Percentiles rank a stretch among this genome's conserved stretches.
These are phyloP conservation scores for Zygaena filipendulae DNA, from an alignment of 2,888 invertebrate genomes.

Conservation along the genomic window DNA sequence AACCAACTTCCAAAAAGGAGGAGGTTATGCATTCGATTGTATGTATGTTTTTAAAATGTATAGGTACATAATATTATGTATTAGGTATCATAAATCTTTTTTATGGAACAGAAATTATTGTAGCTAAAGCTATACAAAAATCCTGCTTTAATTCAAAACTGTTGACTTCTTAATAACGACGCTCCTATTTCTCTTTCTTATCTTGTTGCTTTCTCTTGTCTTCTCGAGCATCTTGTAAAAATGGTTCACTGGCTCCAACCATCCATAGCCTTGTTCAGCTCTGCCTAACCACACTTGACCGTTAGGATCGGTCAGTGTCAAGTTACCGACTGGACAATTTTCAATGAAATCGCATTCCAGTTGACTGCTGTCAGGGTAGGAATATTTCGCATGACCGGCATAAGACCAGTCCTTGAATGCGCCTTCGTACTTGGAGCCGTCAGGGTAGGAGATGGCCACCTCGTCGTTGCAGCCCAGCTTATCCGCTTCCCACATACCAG, in stretches of 20 bases:
- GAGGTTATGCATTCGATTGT: too few relatives aligned
- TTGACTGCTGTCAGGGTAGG: slow-evolving; percentile 57
- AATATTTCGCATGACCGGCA: slow-evolving; percentile 53
- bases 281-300: slow-evolving; percentile 63
- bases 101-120: too few relatives aligned
- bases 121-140: too few relatives aligned
- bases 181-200: not conserved
- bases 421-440: slow-evolving; percentile 62
- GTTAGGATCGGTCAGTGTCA: slow-evolving; percentile 58
- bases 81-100: too few relatives aligned
- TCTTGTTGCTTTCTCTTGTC: slow-evolving; percentile 17
- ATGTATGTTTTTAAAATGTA: too few relatives aligned
- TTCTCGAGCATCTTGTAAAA: slow-evolving; percentile 42
- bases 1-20: too few relatives aligned
- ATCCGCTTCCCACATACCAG: slow-evolving; percentile 67
- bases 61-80: too few relatives aligned
- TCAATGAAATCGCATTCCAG: slow-evolving; percentile 55
- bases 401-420: slow-evolving; percentile 54
- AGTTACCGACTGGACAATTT: slow-evolving; percentile 54
- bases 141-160: too few relatives aligned
- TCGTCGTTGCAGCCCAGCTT: slow-evolving; percentile 39
- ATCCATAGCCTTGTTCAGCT: slow-evolving; percentile 41
- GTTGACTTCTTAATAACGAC: too few relatives aligned
- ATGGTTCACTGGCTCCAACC: slow-evolving; percentile 51
- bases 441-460: slow-evolving; percentile 42